phyloP scores from a whole-genome alignment of 2,797 vertebrate genomes.

The Cottoperca gobio region DNA sequence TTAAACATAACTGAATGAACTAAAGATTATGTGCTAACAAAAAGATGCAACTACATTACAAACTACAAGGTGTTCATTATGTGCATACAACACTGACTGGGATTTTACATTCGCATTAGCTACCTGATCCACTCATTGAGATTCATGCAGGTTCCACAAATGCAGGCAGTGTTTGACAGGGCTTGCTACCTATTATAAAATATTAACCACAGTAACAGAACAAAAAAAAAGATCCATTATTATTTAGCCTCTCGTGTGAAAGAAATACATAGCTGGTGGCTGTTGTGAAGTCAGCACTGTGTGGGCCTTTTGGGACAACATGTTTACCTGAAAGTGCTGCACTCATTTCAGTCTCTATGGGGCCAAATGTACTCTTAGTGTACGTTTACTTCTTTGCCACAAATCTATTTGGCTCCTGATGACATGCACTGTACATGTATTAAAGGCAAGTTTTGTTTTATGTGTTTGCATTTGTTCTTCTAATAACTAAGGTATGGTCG shows the following conservation, averaged over 20 bases:
- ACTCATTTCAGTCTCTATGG: background rate
- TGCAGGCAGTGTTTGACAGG: background rate
- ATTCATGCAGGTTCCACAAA: background rate
- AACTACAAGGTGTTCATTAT: background rate
- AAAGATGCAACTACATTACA: background rate
- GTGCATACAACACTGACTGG: background rate
- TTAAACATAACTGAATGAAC: background rate
- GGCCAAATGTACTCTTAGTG: background rate
- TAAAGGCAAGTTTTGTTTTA: background rate
- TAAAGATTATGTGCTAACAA: background rate
- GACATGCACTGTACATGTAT: background rate
- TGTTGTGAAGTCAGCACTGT: conserved; percentile 21
- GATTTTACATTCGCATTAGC: background rate
- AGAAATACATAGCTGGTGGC: conserved; percentile 13
- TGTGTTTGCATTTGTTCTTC: conserved; percentile 16
- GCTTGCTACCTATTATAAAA: background rate
- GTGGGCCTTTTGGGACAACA: conserved; percentile 16
- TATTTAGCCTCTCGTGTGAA: conserved; percentile 26
- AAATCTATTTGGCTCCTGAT: background rate
- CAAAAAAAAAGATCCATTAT: conserved; percentile 20
- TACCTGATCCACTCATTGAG: background rate
- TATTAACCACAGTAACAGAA: background rate
- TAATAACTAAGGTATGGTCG: background rate
- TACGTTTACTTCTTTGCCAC: background rate
- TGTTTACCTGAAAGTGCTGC: conserved; percentile 14